phyloP scores from a whole-genome alignment of 2,888 invertebrate species.

The Chrysina gloriosa region DNA sequence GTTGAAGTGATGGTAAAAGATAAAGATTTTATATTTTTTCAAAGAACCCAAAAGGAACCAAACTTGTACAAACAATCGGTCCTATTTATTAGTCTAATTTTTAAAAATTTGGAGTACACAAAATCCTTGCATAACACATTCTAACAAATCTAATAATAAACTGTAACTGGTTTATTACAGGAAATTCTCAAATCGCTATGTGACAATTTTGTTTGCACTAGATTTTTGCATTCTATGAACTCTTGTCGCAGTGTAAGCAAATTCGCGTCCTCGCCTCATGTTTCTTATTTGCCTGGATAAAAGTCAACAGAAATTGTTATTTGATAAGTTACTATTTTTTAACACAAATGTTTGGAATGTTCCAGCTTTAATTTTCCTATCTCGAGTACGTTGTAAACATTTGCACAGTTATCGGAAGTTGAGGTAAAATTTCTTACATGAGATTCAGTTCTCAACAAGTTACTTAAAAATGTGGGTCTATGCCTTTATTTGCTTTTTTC shows the following conservation, averaged over 20 bases:
- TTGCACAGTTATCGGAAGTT: constrained; percentile 10
- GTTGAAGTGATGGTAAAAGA: too few relatives aligned
- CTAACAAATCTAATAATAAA: too few relatives aligned
- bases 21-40: too few relatives aligned
- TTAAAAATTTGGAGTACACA: too few relatives aligned
- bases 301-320: constrained; percentile 3
- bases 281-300: not conserved
- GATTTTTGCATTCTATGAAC: not conserved
- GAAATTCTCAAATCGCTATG: not conserved
- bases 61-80: too few relatives aligned
- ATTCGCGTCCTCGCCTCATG: not conserved
- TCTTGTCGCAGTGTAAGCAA: not conserved
- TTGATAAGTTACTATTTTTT: constrained; percentile 10
- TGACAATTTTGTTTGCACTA: not conserved
- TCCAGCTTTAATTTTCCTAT: not conserved
- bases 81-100: too few relatives aligned
- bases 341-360: not conserved
- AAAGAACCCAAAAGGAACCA: too few relatives aligned
- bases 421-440: not conserved
- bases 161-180: not conserved
- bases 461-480: constrained; percentile 5
- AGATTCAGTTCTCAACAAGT: not conserved
- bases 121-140: too few relatives aligned
- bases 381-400: constrained; percentile 1
- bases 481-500: not conserved